phyloP scores from a whole-genome alignment of 2,797 vertebrate species.

The Acestrorhynchus altus region DNA sequence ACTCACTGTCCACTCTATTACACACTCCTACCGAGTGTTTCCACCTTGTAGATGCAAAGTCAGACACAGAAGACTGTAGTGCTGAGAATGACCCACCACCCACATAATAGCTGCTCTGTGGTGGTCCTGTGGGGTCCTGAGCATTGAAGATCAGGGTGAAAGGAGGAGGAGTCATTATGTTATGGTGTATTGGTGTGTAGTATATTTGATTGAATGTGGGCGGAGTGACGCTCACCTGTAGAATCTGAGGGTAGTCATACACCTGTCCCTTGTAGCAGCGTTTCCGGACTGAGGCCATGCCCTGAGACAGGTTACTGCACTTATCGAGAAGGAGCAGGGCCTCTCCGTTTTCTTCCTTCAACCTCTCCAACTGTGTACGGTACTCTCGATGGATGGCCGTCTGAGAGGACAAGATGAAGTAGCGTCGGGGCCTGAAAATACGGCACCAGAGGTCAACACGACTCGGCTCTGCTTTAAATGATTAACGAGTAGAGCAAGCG shows the following conservation, averaged over 20 bases:
- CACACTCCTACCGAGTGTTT: too few species aligned
- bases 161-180: too few species aligned
- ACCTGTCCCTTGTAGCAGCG: conserved; percentile 90
- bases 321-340: conserved; percentile 91
- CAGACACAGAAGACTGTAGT: too few species aligned
- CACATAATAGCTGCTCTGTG: too few species aligned
- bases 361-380: conserved; percentile 85
- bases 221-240: conserved; percentile 82
- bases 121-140: too few species aligned
- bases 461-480: background rate
- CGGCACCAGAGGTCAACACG: background rate
- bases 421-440: conserved; percentile 82
- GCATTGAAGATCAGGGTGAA: too few species aligned
- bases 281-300: conserved; percentile 79
- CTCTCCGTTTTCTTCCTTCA: conserved; percentile 91
- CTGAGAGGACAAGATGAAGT: conserved; percentile 93
- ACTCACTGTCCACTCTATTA: too few species aligned
- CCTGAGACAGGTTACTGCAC: conserved; percentile 93
- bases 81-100: too few species aligned
- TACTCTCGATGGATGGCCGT: conserved; percentile 91
- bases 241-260: conserved; percentile 95
- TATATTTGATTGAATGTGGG: background rate
- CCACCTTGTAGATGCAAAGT: too few species aligned
- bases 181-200: too few species aligned
- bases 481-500: background rate